Base-by-base conservation (phyloP, 2,797 vertebrate species). In the Gallirallus australis region DNA sequence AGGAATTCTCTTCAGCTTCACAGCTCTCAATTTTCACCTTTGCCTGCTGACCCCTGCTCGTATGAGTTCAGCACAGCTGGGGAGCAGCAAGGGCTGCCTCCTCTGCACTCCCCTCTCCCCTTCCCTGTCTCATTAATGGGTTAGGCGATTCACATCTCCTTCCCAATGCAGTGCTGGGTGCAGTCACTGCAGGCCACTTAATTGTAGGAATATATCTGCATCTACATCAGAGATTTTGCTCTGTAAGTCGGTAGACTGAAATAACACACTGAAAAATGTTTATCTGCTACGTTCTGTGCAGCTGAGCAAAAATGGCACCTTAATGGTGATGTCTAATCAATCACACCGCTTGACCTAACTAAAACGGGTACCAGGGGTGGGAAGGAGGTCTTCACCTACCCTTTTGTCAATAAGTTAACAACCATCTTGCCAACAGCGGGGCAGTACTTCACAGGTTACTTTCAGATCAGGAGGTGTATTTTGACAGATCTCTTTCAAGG, bases 1-100 rank as follows among this genome's bases (percentile, higher is more conserved):
- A 75, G 40, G 39, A 89, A 97, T 82, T 95, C 47, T 2, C 33
- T 93, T 82, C 83, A 84, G 86, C 68, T 82, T 89, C 68, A 86
- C 28, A 86, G 88, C 13, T 73, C 50, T 86, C 72, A 75, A 17
- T 92, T 86, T 93, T 78, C 73, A 82, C 65, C 70, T 89, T 60
- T 89, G 77, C 31, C 59, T 81, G 81, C 42, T 86, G 48, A 89
- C 47, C 53, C 50, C n/a, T 78, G 53, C 42, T 72, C 47, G 88
- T 52, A 25, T 0, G 9, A 86, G 47, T 33, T 66, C 1, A 63
- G 63, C 73, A 66, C 73, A 69, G 65, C 70, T 79, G 66, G 66
- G 52, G 50, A 82, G 42, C 35, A 78, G 12, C 63, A 4, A 53
- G 16, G 15, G 75, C 5, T 5, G 11, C 57, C 33, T 28, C 68